Conservation (phyloP, 2,113 vertebrate species). For the Murina feae region DNA sequence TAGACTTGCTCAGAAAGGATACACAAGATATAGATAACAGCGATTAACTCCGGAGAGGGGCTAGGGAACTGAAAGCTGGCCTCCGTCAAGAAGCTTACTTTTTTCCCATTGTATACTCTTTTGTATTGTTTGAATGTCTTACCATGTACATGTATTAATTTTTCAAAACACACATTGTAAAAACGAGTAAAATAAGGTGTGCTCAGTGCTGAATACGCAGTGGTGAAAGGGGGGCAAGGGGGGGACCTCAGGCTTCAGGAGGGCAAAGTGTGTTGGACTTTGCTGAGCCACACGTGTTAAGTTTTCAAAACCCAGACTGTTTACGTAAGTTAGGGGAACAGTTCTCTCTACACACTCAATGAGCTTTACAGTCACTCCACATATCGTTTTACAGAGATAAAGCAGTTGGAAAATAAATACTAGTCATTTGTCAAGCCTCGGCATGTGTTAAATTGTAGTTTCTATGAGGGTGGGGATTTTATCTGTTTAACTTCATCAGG, state of each 20-base stretch:
- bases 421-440: constrained; percentile 33
- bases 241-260: neutral
- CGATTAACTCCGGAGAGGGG: neutral
- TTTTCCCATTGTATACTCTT: neutral
- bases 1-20: constrained; percentile 65
- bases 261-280: constrained; percentile 1
- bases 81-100: neutral
- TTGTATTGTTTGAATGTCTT: constrained; percentile 10
- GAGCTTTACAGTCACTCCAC: neutral
- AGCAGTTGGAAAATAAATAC: constrained; percentile 54
- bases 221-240: neutral
- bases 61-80: neutral
- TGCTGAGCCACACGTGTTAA: neutral
- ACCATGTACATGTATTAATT: constrained; percentile 6
- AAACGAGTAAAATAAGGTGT: neutral
- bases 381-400: constrained; percentile 53
- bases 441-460: neutral
- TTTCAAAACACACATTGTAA: neutral
- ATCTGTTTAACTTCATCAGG: neutral
- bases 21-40: constrained; percentile 53
- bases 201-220: neutral
- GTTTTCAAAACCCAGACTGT: constrained; percentile 39
- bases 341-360: constrained; percentile 31
- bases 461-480: neutral
- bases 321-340: constrained; percentile 39